phyloP scores from a whole-genome alignment of 2,113 vertebrate species.

The Damaliscus lunatus region DNA sequence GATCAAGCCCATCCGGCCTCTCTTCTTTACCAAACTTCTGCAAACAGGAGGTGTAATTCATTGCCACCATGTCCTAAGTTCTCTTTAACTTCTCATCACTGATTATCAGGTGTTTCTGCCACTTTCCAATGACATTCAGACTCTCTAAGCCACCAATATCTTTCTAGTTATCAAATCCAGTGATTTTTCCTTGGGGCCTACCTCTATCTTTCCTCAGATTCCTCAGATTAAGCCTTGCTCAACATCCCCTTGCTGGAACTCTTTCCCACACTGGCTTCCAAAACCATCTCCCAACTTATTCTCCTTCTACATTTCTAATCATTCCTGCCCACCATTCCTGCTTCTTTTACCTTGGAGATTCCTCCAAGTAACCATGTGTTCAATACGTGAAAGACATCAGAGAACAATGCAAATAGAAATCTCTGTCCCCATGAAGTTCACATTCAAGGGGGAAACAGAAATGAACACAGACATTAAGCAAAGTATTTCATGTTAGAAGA shows the following conservation, averaged over 20 bases:
- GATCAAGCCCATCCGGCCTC: neutral
- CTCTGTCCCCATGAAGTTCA: neutral
- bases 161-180: neutral
- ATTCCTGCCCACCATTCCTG: neutral
- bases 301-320: neutral
- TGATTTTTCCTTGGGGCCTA: neutral
- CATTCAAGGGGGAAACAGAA: neutral
- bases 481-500: neutral
- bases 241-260: neutral
- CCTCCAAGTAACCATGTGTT: neutral
- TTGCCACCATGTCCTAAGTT: neutral
- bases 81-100: neutral
- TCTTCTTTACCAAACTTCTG: neutral
- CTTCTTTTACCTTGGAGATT: neutral
- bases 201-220: neutral
- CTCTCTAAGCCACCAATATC: neutral
- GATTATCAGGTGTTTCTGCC: neutral
- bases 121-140: neutral
- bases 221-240: neutral
- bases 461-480: neutral
- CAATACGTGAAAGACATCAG: neutral
- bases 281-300: neutral
- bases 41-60: neutral
- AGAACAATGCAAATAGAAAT: neutral
- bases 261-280: neutral